phyloP scores from a whole-genome alignment of 2,888 invertebrate genomes.

The Folsomia candida region DNA sequence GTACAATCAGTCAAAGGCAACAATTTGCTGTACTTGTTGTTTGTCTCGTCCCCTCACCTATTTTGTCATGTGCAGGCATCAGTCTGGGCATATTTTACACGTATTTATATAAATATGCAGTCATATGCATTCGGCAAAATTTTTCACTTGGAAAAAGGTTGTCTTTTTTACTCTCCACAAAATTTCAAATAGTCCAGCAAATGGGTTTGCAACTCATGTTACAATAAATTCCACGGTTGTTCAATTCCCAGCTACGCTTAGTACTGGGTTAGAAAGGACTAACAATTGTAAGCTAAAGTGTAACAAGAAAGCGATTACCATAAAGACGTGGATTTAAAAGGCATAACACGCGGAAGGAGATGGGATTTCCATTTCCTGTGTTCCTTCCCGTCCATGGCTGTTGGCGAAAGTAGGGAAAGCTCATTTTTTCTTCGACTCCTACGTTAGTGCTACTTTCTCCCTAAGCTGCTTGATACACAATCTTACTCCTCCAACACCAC shows the following conservation, averaged over 20 bases:
- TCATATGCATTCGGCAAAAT: too few relatives aligned
- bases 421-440: neutral
- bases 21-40: too few relatives aligned
- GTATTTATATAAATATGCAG: too few relatives aligned
- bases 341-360: constrained; percentile 7
- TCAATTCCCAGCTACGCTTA: neutral
- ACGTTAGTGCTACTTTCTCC: too few relatives aligned
- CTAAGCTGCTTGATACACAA: neutral
- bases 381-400: neutral
- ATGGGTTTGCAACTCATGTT: neutral
- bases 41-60: too few relatives aligned
- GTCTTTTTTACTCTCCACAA: neutral
- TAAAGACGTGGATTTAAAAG: constrained; percentile 21
- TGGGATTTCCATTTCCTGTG: neutral
- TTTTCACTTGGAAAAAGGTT: too few relatives aligned
- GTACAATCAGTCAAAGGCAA: too few relatives aligned
- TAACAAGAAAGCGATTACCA: constrained; percentile 14
- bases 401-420: neutral
- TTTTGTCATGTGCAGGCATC: too few relatives aligned
- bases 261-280: neutral
- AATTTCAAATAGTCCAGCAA: neutral
- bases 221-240: neutral
- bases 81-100: too few relatives aligned
- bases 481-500: neutral
- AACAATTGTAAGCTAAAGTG: neutral